Base-by-base conservation (phyloP, 2,113 vertebrate genomes). In the Nansenia antarctica region DNA sequence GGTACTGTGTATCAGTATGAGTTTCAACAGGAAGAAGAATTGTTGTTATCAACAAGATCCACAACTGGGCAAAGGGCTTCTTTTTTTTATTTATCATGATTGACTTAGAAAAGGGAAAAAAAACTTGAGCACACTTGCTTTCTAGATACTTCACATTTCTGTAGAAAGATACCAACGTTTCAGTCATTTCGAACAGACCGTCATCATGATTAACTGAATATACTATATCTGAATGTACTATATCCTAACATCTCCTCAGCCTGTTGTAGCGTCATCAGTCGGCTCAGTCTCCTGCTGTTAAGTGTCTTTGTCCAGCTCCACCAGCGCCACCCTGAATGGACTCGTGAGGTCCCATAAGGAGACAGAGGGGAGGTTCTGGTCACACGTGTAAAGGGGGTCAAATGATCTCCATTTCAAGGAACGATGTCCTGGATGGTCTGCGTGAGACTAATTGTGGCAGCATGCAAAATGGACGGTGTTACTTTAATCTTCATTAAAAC, bases 401-500 rank as follows among this genome's bases (percentile, higher is more conserved):
- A 92, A 81, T 88, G 82, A 89, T 90, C 74, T 81, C 29, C 57
- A 74, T 88, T 82, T 78, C 79, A 81, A 77, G 73, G 78, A 82
- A 79, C 71, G 74, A 81, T 74, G 81, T 84, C 80, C 85, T 75
- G 81, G 84, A 85, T 83, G 80, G 80, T 68, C 76, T 73, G 74
- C 77, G 80, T 91, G 90, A 89, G 78, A 91, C 89, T 85, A 92
- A 92, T 91, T 84, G 72, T 69, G 62, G 80, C 80, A 77, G 87
- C 88, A 86, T 91, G 88, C 80, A 84, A 87, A 91, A 90, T 90
- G 87, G 79, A 80, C 53, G 65, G 82, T 20, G 87, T 84, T 85
- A 82, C 86, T 89, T 91, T 87, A 78, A 87, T 89, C 86, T 85
- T 81, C 65, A 80, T 88, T 82, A 77, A n/a, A 90, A 91, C 90